These are phyloP conservation scores for Cheumatopsyche charites DNA, from an alignment of 1,140 invertebrate genomes.

Conservation along the genomic window DNA sequence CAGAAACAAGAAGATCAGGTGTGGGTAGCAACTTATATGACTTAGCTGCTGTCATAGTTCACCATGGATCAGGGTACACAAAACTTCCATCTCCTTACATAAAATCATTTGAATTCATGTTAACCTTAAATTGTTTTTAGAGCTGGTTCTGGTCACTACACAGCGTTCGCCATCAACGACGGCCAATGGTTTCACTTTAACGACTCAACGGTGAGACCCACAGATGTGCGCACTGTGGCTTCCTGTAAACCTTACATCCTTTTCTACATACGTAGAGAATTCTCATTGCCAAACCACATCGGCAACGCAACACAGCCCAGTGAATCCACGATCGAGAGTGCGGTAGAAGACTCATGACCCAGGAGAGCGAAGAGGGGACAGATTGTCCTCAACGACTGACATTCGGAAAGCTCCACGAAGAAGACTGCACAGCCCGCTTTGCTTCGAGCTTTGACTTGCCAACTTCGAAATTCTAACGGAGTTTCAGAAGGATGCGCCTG, in stretches of 20 bases:
- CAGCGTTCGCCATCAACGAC: conserved; percentile 82
- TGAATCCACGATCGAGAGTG: background rate
- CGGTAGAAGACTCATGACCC: conserved; percentile 34
- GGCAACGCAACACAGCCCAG: conserved; percentile 14
- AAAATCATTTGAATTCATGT: background rate
- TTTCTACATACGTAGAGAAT: conserved; percentile 80
- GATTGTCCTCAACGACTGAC: conserved; percentile 36
- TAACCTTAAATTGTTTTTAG: conserved; percentile 66
- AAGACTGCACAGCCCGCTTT: conserved; percentile 29
- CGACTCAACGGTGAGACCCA: conserved; percentile 82
- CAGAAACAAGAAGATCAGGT: conserved; percentile 69
- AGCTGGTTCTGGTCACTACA: conserved; percentile 85
- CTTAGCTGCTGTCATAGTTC: conserved; percentile 83
- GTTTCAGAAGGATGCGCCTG: background rate
- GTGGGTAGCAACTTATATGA: conserved; percentile 76
- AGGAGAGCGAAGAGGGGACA: conserved; percentile 13
- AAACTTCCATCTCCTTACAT: conserved; percentile 8
- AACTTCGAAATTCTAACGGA: background rate
- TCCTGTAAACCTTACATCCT: conserved; percentile 86
- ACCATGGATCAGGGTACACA: conserved; percentile 79
- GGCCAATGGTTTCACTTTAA: conserved; percentile 88
- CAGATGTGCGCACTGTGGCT: conserved; percentile 71
- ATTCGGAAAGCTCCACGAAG: conserved; percentile 19
- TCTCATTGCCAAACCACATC: conserved; percentile 49
- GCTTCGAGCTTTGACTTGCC: conserved; percentile 34